Percentiles rank a stretch among this genome's conserved stretches.
Conservation (phyloP, 2,888 invertebrate genomes). For the Apodemia mormo region DNA sequence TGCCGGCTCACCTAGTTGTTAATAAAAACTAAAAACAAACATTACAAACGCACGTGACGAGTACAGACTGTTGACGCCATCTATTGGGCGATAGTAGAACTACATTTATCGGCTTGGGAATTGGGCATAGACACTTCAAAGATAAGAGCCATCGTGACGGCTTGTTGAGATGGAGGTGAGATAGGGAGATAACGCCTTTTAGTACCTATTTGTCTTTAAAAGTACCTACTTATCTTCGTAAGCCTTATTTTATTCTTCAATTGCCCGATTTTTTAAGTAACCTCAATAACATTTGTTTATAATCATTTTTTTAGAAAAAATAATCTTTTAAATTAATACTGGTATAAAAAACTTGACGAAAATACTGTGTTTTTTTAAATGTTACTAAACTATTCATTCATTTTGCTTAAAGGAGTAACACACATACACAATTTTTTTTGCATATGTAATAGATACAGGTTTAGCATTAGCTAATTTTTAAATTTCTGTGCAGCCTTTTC, state of each 20-base stretch:
- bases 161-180: conserved; percentile 52
- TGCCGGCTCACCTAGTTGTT: no score
- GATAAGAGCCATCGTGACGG: conserved; percentile 52
- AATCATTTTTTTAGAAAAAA: no score
- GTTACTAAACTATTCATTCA: no score
- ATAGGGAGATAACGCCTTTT: conserved; percentile 46
- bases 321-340: no score
- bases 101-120: conserved; percentile 45
- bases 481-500: no score
- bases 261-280: conserved; percentile 1
- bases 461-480: no score
- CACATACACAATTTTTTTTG: no score
- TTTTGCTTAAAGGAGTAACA: no score
- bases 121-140: conserved; percentile 43
- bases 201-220: conserved; percentile 33
- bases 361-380: no score
- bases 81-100: conserved; percentile 65
- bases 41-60: background rate
- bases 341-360: no score
- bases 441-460: no score
- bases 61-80: conserved; percentile 55
- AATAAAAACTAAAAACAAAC: background rate
- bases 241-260: conserved; percentile 10
- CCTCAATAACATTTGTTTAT: background rate
- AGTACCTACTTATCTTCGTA: conserved; percentile 20